These are phyloP conservation scores for Grammomys surdaster DNA, from an alignment of 2,113 vertebrate genomes.

Conservation along the genomic window DNA sequence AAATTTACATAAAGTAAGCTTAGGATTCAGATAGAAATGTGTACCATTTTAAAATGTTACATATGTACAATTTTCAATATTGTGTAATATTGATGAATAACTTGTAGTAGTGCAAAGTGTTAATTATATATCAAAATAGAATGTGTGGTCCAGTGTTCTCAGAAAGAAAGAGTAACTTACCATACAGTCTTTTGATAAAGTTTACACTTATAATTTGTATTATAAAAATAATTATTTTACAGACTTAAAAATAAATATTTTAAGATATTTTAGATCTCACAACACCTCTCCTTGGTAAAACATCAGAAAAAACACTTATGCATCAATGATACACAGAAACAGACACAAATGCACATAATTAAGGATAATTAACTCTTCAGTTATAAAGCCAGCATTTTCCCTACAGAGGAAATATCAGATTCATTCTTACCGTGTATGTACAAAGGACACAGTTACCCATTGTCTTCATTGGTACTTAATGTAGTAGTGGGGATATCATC, in stretches of 20 bases:
- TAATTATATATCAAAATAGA: not conserved
- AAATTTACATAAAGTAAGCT: not conserved
- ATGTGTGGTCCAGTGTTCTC: not conserved
- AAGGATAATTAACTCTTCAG: not conserved
- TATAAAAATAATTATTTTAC: not conserved
- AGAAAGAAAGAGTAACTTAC: not conserved
- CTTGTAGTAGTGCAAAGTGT: not conserved
- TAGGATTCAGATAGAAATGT: not conserved
- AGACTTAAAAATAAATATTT: too few species aligned
- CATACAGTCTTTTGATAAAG: not conserved
- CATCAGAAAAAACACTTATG: not conserved
- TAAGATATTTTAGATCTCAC: not conserved
- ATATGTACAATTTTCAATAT: not conserved
- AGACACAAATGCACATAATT: not conserved
- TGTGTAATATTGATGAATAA: not conserved
- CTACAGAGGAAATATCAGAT: not conserved
- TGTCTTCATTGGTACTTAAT: not conserved
- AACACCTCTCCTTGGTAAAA: not conserved
- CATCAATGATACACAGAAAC: not conserved
- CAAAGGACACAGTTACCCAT: not conserved
- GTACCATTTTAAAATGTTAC: not conserved
- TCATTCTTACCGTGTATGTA: not conserved
- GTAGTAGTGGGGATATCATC: not conserved
- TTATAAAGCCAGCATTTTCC: not conserved
- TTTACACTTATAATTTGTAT: not conserved